These are phyloP conservation scores for Siphlonurus alternatus DNA, from an alignment of 2,888 invertebrate species.

Conservation along the genomic window DNA sequence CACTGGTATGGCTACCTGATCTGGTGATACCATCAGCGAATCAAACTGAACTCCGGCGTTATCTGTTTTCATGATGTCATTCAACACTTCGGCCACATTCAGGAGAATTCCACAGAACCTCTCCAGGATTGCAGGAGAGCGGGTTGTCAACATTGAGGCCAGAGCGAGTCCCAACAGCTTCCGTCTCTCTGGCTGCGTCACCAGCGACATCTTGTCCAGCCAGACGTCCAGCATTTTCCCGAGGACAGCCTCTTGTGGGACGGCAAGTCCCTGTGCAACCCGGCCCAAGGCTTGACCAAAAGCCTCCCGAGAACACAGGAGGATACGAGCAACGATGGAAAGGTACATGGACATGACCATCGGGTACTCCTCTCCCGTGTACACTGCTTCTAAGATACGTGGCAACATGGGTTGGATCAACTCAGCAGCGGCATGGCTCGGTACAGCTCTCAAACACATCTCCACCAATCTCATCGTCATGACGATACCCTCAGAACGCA, in stretches of 20 bases:
- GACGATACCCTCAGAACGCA: constrained; percentile 54
- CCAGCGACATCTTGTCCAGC: constrained; percentile 60
- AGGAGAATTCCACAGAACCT: constrained; percentile 55
- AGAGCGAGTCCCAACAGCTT: constrained; percentile 57
- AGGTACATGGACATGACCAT: constrained; percentile 61
- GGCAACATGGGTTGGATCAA: constrained; percentile 46
- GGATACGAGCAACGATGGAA: constrained; percentile 58
- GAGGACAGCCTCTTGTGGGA: constrained; percentile 39
- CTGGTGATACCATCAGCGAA: neutral
- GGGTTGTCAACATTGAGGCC: constrained; percentile 24
- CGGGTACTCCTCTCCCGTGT: constrained; percentile 50
- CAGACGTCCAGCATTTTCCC: constrained; percentile 56
- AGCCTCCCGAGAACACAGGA: constrained; percentile 47
- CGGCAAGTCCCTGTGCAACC: constrained; percentile 9
- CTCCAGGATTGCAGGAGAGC: constrained; percentile 42
- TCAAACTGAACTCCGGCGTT: neutral
- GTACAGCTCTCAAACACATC: constrained; percentile 54
- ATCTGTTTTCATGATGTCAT: neutral
- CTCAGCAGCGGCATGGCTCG: constrained; percentile 47
- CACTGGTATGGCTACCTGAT: constrained; percentile 21
- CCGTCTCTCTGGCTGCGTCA: constrained; percentile 61
- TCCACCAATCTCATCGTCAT: constrained; percentile 58
- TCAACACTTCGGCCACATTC: constrained; percentile 42
- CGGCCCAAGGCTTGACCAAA: constrained; percentile 36
- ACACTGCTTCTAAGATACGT: constrained; percentile 44